phyloP scores from a whole-genome alignment of 2,113 vertebrate species.

The Alouatta palliata region DNA sequence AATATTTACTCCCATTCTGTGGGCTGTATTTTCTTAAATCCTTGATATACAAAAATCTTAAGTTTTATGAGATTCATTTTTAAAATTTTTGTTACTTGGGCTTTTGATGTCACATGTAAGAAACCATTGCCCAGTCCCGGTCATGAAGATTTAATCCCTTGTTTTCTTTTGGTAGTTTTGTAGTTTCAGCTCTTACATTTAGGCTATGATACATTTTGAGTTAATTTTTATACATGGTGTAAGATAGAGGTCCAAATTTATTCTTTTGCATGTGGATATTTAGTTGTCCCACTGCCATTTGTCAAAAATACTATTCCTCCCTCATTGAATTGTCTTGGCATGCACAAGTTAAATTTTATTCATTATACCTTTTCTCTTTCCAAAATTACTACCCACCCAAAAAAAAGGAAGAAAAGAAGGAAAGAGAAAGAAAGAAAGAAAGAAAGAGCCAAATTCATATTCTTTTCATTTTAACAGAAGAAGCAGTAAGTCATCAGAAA shows the following conservation, averaged over 20 bases:
- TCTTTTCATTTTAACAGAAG: not conserved
- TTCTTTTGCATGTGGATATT: not conserved
- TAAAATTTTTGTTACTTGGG: not conserved
- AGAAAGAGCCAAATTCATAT: not conserved
- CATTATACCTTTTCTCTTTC: not conserved
- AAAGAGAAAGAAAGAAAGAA: not conserved
- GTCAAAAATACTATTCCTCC: not conserved
- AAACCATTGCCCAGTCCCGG: not conserved
- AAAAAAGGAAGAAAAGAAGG: not conserved
- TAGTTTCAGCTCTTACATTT: not conserved
- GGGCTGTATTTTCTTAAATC: not conserved
- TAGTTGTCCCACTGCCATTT: not conserved
- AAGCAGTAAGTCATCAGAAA: not conserved
- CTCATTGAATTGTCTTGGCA: not conserved
- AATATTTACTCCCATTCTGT: not conserved
- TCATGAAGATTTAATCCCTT: not conserved
- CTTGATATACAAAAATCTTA: not conserved
- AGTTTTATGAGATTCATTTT: not conserved
- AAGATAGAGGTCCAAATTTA: not conserved
- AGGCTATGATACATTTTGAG: not conserved
- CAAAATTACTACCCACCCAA: not conserved
- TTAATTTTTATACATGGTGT: not conserved
- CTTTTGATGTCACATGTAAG: not conserved
- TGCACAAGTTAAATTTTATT: not conserved
- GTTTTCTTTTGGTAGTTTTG: not conserved